Evolutionary conservation across 2,888 invertebrate genomes (phyloP).

Genomic region (Cistogaster globosa): DNA sequence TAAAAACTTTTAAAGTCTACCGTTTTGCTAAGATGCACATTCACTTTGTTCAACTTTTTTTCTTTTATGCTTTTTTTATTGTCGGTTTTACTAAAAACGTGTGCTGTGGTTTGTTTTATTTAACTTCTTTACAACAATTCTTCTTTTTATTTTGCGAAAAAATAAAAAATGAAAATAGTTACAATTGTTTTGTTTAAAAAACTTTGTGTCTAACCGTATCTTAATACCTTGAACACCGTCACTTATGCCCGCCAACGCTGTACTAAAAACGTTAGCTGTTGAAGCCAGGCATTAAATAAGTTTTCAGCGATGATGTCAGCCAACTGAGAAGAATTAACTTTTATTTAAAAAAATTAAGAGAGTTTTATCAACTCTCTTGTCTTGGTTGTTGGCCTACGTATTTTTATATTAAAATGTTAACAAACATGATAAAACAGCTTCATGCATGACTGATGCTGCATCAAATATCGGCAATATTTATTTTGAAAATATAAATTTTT

Average conservation of each 20-base stretch:
- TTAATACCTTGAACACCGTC: conserved; percentile 76
- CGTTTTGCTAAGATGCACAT: conserved; percentile 36
- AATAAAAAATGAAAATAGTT: conserved; percentile 25
- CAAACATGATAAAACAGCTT: background rate
- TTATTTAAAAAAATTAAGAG: conserved; percentile 33
- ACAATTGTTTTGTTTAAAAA: background rate
- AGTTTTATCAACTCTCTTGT: conserved; percentile 3
- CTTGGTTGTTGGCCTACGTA: conserved; percentile 42
- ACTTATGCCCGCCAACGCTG: conserved; percentile 81
- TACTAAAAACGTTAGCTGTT: conserved; percentile 80
- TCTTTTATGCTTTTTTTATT: conserved; percentile 24
- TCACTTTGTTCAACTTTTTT: conserved; percentile 58
- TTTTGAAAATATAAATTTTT: too few species aligned
- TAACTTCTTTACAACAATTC: conserved; percentile 37
- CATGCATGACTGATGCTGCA: conserved; percentile 39
- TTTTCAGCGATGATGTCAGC: conserved; percentile 78
- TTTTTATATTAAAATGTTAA: conserved; percentile 10
- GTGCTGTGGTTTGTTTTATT: conserved; percentile 51
- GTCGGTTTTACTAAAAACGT: conserved; percentile 35
- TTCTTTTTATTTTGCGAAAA: conserved; percentile 47
- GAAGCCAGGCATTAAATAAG: conserved; percentile 79
- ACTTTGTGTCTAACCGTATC: conserved; percentile 61
- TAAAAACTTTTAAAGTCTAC: conserved; percentile 38
- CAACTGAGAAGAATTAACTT: conserved; percentile 17
- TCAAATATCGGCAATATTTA: background rate